Evolutionary conservation across 2,113 vertebrate genomes (phyloP), one percentile per base, ranked within the genome.

Genomic region (Sphyrna mokarran): DNA sequence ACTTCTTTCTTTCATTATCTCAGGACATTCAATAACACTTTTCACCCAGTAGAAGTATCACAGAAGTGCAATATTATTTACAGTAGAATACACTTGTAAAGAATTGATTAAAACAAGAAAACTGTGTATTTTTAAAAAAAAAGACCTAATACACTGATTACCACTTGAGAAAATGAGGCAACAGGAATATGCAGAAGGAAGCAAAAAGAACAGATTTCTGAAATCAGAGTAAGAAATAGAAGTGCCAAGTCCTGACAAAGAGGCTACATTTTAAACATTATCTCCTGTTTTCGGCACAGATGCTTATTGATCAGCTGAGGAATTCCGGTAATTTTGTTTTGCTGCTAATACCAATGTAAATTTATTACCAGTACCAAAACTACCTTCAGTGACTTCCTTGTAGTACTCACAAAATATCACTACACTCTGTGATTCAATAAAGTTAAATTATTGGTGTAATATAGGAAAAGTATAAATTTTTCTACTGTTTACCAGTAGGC

Each of bases 321-420:
- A 93, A n/a, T 66, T 93, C 33, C 18, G 20, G 13, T 66, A 37
- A 33, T 93, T n/a, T 66, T n/a, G 63, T 66, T 66, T 93, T 66
- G 48, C 48, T 54, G 68, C 16, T 83, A 83, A 20, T 37, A 83
- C 80, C 80, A 83, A 43, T 7, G 14, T 22, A 83, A 40, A 83
- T 37, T 6, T 40, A 83, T 83, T 83, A 83, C 80, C 26, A 33
- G 9, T 20, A 6, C 80, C 20, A 40, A 93, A 93, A 37, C 22
- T 66, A 37, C n/a, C 89, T 29, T 63, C 48, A 66, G 89, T 93
- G n/a, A 93, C 20, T 13, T 63, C 22, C 29, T 63, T 48, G 85
- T 87, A n/a, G 61, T 61, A 91, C 61, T 61, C 33, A 93, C 33
- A 66, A 93, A 93, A 93, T 66, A 68, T 66, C 58, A 93, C 61